Evolutionary conservation across 2,113 vertebrate species (phyloP).

Genomic region (Silurus meridionalis): DNA sequence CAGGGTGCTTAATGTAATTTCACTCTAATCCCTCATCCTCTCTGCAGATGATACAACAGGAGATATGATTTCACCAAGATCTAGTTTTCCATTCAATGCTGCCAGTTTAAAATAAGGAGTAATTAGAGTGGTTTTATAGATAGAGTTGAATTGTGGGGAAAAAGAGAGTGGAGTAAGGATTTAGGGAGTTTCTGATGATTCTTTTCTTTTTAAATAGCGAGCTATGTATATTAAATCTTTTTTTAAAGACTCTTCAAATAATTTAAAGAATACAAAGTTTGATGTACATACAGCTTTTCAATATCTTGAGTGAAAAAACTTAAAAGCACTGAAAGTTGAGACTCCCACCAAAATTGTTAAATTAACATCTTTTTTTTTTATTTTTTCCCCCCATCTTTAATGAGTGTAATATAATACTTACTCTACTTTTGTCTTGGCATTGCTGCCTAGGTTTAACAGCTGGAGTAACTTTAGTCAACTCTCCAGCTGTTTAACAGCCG

Average conservation of each 20-base stretch:
- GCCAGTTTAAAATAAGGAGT: not conserved
- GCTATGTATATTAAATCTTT: not conserved
- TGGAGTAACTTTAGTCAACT: not conserved
- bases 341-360: not conserved
- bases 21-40: constrained; percentile 47
- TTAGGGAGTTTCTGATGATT: not conserved
- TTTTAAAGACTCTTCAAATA: not conserved
- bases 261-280: too few species aligned
- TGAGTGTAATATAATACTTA: not conserved
- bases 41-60: constrained; percentile 39
- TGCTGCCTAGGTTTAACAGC: not conserved
- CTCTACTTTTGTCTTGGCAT: not conserved
- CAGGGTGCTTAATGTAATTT: constrained; percentile 52
- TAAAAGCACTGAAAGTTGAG: not conserved
- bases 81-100: constrained; percentile 7
- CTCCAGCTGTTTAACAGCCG: not conserved
- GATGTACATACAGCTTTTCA: not conserved
- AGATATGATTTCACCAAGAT: constrained; percentile 43
- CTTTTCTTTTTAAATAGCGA: too few species aligned
- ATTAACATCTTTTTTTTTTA: not conserved
- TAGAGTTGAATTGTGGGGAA: not conserved
- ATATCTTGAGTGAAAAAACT: not conserved
- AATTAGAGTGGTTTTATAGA: not conserved
- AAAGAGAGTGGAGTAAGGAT: not conserved
- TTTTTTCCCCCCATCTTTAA: not conserved